These are phyloP conservation scores for Antheraea mylitta DNA, from an alignment of 1,140 invertebrate species.

Conservation along the genomic window DNA sequence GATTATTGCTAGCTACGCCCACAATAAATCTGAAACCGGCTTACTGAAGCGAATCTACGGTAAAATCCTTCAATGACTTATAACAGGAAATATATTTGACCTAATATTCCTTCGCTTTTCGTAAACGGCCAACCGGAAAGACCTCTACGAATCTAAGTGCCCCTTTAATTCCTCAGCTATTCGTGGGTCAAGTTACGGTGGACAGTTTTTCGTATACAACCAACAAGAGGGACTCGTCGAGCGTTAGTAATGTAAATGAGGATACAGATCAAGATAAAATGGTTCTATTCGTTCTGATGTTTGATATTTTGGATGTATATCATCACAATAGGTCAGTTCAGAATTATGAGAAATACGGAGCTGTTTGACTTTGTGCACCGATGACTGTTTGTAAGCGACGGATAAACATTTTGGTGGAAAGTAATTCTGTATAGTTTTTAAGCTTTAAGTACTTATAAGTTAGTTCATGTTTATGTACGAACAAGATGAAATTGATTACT, in stretches of 20 bases:
- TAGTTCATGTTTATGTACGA: no score
- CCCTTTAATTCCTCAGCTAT: conserved; percentile 19
- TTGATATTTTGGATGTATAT: conserved; percentile 31
- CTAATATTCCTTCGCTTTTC: conserved; percentile 51
- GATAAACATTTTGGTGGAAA: not conserved
- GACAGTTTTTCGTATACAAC: conserved; percentile 35
- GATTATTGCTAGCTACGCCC: conserved; percentile 21
- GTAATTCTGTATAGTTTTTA: not conserved
- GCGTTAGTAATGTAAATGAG: conserved; percentile 14
- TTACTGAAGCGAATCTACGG: conserved; percentile 54
- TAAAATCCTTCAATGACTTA: conserved; percentile 63
- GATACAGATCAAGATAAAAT: conserved; percentile 18
- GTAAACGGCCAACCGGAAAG: conserved; percentile 28
- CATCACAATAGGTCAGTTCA: conserved; percentile 30
- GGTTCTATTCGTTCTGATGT: conserved; percentile 26
- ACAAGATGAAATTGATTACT: no score
- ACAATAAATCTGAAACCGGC: conserved; percentile 53
- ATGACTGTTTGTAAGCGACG: conserved; percentile 1
- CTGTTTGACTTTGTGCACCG: conserved; percentile 13
- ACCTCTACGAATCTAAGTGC: conserved; percentile 23
- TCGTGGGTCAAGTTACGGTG: conserved; percentile 36
- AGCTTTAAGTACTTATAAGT: no score
- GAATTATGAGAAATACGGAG: conserved; percentile 26
- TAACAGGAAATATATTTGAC: conserved; percentile 71
- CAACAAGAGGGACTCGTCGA: conserved; percentile 28